Conservation (phyloP, 2,113 vertebrate genomes). For the Cynopterus brachyotis region DNA sequence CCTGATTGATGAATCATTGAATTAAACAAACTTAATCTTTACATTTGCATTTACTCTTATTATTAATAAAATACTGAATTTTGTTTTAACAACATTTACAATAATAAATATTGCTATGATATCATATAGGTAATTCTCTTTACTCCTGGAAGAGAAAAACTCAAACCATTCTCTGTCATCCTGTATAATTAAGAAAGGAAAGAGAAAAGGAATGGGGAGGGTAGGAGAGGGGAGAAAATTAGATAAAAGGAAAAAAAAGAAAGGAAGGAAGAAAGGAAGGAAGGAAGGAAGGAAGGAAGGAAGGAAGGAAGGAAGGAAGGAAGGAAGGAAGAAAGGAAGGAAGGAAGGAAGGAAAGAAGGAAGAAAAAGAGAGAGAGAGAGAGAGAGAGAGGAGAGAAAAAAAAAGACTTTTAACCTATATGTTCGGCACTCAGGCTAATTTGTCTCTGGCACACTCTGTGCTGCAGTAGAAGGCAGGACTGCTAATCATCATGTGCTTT, state of each 20-base stretch:
- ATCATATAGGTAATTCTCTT: not conserved
- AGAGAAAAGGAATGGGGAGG: not conserved
- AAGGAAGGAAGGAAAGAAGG: no score
- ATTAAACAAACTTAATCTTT: not conserved
- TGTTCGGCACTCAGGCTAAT: not conserved
- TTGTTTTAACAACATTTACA: no score
- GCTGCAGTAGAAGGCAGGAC: not conserved
- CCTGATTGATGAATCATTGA: not conserved
- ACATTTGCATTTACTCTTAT: not conserved
- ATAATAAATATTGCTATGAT: not conserved
- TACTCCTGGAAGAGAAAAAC: not conserved
- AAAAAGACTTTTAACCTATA: not conserved
- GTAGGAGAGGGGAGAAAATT: no score
- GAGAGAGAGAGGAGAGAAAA: not conserved
- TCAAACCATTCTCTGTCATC: not conserved
- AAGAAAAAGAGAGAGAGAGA: not conserved
- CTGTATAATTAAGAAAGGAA: not conserved
- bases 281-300: no score
- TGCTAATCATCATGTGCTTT: conserved; percentile 48
- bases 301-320: no score
- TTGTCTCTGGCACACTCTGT: not conserved
- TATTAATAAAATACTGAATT: not conserved
- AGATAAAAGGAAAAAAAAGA: no score
- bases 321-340: no score
- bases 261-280: rapidly evolving